phyloP scores from a whole-genome alignment of 2,113 vertebrate species.

The Anarhynchus alexandrinus region DNA sequence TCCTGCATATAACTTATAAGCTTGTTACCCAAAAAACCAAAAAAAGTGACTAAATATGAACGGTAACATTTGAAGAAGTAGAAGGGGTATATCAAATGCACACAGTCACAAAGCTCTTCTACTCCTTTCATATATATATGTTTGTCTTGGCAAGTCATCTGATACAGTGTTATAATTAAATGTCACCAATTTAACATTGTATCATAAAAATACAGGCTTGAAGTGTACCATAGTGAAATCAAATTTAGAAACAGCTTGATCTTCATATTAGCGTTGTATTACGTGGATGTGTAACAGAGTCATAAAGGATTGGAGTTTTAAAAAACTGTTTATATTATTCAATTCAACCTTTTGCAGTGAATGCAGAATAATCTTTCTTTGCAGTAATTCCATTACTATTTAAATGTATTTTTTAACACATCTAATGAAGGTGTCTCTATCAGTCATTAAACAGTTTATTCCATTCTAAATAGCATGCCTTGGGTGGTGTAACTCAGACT shows the following conservation, averaged over 20 bases:
- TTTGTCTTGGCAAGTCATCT: not conserved
- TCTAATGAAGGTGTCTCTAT: not conserved
- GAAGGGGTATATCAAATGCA: not conserved
- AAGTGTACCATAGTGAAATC: not conserved
- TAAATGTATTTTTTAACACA: not conserved
- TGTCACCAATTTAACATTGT: not conserved
- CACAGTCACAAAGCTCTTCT: not conserved
- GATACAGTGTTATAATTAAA: not conserved
- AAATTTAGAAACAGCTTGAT: not conserved
- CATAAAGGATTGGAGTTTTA: not conserved
- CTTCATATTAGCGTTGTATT: not conserved
- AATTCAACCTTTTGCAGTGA: not conserved
- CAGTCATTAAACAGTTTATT: not conserved
- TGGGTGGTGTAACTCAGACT: not conserved
- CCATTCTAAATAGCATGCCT: not conserved
- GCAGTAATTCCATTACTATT: not conserved
- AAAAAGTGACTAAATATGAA: not conserved
- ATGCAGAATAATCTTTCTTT: not conserved
- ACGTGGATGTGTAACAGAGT: not conserved
- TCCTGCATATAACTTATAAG: not conserved
- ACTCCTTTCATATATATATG: not conserved
- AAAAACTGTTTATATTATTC: not conserved
- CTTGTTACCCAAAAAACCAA: not conserved
- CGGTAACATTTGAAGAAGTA: not conserved
- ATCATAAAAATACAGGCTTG: not conserved